Base-by-base conservation (phyloP, 2,797 vertebrate species). In the Xiphorhynchus erythropygius region DNA sequence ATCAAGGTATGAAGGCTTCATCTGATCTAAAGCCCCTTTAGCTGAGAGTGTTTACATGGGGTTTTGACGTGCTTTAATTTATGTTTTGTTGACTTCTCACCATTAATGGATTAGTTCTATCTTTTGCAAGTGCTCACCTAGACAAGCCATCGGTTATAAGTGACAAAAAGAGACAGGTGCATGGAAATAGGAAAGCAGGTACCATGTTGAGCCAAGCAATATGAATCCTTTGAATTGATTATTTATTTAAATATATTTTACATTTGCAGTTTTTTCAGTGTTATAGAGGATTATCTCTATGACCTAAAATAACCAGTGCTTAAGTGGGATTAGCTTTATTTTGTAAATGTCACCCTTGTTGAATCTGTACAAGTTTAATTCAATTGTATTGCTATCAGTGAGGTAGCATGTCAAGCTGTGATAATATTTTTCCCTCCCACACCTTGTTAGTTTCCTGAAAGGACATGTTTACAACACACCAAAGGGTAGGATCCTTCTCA, bases 51-150 rank as follows among this genome's bases (percentile, higher is more conserved):
- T 90, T 67, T 94, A 85, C 68, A 47, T 70, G 75, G 68, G 60
- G 37, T 80, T 96, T 89, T 94, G 81, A 70, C 22, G 7, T 74
- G 23, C 5, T 91, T 89, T 90, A 91, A 79, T 92, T 92, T 91
- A 77, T 39, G 53, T 76, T 64, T 15, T 75, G 69, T 92, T 87
- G 89, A 89, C 84, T 87, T 91, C 56, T 77, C 37, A 55, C 28
- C 37, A 83, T 91, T 87, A 89, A 80, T 77, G 81, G 44, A 64
- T 91, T 94, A 87, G 33, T 70, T 94, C 90, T 93, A 52, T 93
- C 44, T 93, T 92, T 89, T 67, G 52, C 59, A 73, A 82, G 39
- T 67, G 44, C 33, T 63, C 78, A 82, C 44, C 27, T 59, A 62
- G 74, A 84, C 49, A 70, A 92, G 32, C 21, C 37, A 74, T 49